These are phyloP conservation scores for Helicoverpa zea DNA, from an alignment of 1,140 invertebrate genomes.

Conservation along the genomic window DNA sequence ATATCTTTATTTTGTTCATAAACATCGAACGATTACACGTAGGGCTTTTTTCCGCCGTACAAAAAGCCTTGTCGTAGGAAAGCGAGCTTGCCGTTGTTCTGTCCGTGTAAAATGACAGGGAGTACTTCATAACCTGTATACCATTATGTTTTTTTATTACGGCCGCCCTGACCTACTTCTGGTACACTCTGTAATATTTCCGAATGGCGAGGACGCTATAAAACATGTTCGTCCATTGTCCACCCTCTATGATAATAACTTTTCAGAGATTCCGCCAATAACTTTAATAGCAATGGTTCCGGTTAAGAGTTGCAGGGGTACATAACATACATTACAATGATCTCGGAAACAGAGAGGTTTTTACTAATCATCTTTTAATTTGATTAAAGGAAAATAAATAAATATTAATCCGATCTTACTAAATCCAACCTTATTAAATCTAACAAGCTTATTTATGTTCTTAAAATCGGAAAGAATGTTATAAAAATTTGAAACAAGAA, in stretches of 20 bases:
- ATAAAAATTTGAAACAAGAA: not conserved
- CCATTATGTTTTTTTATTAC: conserved; percentile 14
- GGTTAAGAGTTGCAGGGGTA: no score
- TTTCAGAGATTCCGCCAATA: not conserved
- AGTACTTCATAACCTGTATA: conserved; percentile 12
- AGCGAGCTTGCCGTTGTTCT: not conserved
- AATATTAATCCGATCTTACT: no score
- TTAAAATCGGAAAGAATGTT: not conserved
- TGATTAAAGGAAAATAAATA: no score
- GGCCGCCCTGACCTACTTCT: conserved; percentile 13
- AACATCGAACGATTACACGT: no score
- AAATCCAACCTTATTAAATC: no score
- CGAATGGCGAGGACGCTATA: conserved; percentile 1
- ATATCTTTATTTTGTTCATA: no score
- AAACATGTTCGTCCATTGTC: not conserved
- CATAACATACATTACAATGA: no score
- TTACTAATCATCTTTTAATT: no score
- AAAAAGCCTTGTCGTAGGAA: not conserved
- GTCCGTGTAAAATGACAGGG: not conserved
- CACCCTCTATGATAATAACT: not conserved
- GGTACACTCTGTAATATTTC: conserved; percentile 20
- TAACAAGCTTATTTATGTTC: no score
- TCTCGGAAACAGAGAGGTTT: no score
- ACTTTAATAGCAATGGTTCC: no score
- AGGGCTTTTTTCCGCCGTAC: not conserved